Conservation (phyloP, 2,888 invertebrate species). For the Pammene fasciana region DNA sequence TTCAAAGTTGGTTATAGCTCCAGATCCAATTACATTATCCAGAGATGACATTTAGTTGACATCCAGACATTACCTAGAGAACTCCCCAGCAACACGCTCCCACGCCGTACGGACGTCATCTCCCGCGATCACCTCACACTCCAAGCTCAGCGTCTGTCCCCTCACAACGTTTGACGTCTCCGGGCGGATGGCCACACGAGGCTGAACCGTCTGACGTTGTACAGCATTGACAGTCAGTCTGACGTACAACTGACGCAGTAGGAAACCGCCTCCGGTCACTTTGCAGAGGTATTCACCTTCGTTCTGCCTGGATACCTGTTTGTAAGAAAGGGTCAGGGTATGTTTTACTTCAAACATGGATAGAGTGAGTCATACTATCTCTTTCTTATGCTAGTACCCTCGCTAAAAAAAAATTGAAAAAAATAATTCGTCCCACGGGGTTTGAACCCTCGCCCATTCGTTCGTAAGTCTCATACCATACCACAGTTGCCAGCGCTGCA, state of each 20-base stretch:
- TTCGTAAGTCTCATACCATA: too few relatives aligned
- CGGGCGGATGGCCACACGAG: neutral
- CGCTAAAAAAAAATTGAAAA: too few relatives aligned
- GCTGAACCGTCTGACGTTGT: neutral
- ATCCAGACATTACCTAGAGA: conserved; percentile 1
- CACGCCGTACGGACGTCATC: neutral
- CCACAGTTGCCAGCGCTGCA: too few relatives aligned
- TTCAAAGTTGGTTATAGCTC: too few relatives aligned
- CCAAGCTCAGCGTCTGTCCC: neutral
- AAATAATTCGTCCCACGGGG: too few relatives aligned
- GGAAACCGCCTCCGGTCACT: neutral
- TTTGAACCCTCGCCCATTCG: too few relatives aligned
- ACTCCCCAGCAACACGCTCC: neutral
- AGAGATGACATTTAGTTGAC: too few relatives aligned
- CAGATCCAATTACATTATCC: too few relatives aligned
- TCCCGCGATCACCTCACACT: neutral
- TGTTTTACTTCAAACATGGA: too few relatives aligned
- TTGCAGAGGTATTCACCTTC: conserved; percentile 10
- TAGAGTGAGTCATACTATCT: too few relatives aligned
- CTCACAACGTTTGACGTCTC: neutral
- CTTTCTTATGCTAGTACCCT: too few relatives aligned
- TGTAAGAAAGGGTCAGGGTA: too few relatives aligned
- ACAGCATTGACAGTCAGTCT: neutral
- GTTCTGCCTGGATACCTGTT: neutral
- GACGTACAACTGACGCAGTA: neutral